Evolutionary conservation across 2,113 vertebrate genomes (phyloP), one percentile per base, ranked within the genome.

Genomic region (Paramisgurnus dabryanus): DNA sequence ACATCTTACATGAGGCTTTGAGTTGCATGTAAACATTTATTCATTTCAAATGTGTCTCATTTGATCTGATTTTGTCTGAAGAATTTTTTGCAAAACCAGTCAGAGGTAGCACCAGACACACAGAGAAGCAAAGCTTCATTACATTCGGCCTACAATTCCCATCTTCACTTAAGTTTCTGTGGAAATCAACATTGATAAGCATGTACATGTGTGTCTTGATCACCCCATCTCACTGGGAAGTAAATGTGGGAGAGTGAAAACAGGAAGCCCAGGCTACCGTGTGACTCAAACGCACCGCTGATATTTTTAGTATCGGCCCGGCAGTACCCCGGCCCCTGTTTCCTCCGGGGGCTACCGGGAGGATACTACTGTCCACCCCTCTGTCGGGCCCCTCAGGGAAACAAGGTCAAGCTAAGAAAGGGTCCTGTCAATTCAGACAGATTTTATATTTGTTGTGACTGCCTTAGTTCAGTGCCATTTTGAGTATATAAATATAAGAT

Each of bases 251-350:
- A 89, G 86, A 92, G 88, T 91, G 86, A 92, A 93, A 93, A 93
- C 92, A 93, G 93, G 92, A 93, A 93, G 89, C 86, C 76, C 76
- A 86, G 83, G 88, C 90, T 86, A 89, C 87, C 85, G 88, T 93
- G 91, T 91, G 91, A 92, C 89, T 92, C 86, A 88, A 89, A 89
- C 88, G 86, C 86, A 87, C 85, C 83, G 88, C 79, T 76, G 83
- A 86, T 92, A 92, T 91, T 91, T 90, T 89, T 91, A 92, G 90
- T 82, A 40, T 15, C 64, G 47, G 34, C 76, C 84, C 80, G 1
- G 67, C 83, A 73, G 79, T 79, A 79, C 76, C 61, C 88, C 83
- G 50, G 84, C 85, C 87, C 78, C 81, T 34, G 81, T 82, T 92
- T 92, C 91, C 90, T 91, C 79, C 53, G 71, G 6, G 55, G 86